Evolutionary conservation across 2,797 vertebrate species (phyloP).

Genomic region (Macropus fuliginosus): DNA sequence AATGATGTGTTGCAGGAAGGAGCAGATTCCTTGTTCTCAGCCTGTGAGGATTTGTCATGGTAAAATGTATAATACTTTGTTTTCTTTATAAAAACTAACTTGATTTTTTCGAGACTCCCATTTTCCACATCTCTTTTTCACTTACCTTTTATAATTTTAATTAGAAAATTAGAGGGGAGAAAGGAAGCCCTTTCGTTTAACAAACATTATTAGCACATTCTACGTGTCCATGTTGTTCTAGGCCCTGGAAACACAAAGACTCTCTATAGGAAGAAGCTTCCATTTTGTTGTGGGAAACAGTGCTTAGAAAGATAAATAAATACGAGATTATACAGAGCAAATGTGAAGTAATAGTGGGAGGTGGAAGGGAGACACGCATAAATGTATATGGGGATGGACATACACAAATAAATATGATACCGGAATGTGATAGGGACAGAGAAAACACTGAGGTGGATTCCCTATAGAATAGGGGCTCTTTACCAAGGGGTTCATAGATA

Average conservation of each 20-base stretch:
- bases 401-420: not conserved
- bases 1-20: not conserved
- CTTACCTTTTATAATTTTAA: not conserved
- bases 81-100: constrained; percentile 18
- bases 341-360: not conserved
- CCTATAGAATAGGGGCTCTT: not conserved
- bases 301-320: not conserved
- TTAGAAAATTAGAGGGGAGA: not conserved
- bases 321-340: not conserved
- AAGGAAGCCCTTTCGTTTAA: not conserved
- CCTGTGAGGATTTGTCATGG: not conserved
- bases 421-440: not conserved
- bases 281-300: not conserved
- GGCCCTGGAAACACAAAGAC: not conserved
- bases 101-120: not conserved
- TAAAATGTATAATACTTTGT: not conserved
- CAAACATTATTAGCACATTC: not conserved
- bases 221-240: not conserved
- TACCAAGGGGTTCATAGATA: not conserved
- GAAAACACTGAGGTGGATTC: not conserved
- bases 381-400: not conserved
- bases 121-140: not conserved
- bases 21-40: not conserved
- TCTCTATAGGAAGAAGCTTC: not conserved
- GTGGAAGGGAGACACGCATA: not conserved